Base-by-base conservation (phyloP, 2,888 invertebrate species). In the Aphodius sticticus region DNA sequence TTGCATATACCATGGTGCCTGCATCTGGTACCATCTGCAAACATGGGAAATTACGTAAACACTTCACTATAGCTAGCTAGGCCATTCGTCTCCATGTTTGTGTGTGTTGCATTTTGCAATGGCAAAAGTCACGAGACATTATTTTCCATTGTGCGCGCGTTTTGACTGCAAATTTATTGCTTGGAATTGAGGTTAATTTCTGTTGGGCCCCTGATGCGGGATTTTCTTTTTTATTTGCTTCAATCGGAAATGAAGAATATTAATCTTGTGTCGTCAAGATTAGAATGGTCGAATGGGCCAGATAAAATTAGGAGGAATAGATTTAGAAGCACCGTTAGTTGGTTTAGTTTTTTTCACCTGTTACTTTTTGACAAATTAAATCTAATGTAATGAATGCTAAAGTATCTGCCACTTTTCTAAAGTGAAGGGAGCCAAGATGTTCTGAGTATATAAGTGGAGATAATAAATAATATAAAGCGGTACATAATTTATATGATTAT, bases 41-140 rank as follows among this genome's bases (percentile, higher is more conserved):
- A 76, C 78, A 75, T 70, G 78, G 78, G 76, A 78, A 78, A 78
- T 78, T 78, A 75, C 78, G 76, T 70, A 78, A 78, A 53, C 53
- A 53, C 9, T 53, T 53, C 53, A 53, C 53, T 53, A 53, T 53
- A 53, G 9, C 53, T 53, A 53, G 12, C 9, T 12, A 53, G 53
- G 53, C 53, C 12, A 53, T 53, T 53, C 12, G 53, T 53, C 53
- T 7, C 53, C 53, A 53, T 53, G 53, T 53, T 53, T 53, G 53
- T 53, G 53, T 53, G 6, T 53, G 53, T 12, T 53, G 53, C 53
- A 53, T 53, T 53, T 53, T 53, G 53, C 53, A 53, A 53, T 53
- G 53, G 53, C 53, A 53, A 53, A 53, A 53, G 53, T 53, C 53
- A 53, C 53, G 53, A 53, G 53, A 53, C 53, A 53, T 53, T 53